These are phyloP conservation scores for Epizoanthus ramosus DNA, from an alignment of 92 coral and sea anemone species.

Conservation along the genomic window DNA sequence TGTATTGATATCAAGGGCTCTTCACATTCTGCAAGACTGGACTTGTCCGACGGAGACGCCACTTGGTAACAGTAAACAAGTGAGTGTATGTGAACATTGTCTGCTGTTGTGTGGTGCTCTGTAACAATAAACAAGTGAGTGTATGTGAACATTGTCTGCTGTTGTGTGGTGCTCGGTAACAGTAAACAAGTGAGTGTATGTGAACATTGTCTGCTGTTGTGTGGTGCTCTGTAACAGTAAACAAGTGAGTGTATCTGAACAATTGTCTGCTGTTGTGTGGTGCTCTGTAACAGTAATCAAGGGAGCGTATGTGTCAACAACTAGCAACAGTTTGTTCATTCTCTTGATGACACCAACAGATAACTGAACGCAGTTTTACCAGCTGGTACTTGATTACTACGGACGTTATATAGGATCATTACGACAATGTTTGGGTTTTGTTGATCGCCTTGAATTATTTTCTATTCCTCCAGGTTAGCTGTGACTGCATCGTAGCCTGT, in stretches of 20 bases:
- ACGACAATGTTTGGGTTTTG: neutral
- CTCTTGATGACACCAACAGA: too few relatives aligned
- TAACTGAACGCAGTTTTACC: too few relatives aligned
- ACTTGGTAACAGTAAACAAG: neutral
- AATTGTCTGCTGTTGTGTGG: too few relatives aligned
- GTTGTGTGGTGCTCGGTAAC: neutral
- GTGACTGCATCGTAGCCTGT: conserved; percentile 5
- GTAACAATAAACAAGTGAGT: conserved; percentile 6
- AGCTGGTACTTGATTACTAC: too few relatives aligned
- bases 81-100: neutral
- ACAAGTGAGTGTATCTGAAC: neutral
- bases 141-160: too few relatives aligned
- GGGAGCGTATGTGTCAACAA: neutral
- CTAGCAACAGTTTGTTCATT: neutral
- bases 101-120: too few relatives aligned
- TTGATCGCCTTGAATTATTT: neutral
- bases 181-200: conserved; percentile 3
- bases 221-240: neutral
- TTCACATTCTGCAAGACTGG: conserved; percentile 22
- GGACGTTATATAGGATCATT: too few relatives aligned
- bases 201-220: too few relatives aligned
- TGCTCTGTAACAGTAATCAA: neutral
- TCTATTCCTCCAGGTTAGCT: conserved; percentile 1
- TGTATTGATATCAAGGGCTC: conserved; percentile 18
- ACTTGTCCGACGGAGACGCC: neutral